Evolutionary conservation across 2,113 vertebrate genomes (phyloP), one percentile per base, ranked within the genome.

Genomic region (Phyllostomus hastatus): DNA sequence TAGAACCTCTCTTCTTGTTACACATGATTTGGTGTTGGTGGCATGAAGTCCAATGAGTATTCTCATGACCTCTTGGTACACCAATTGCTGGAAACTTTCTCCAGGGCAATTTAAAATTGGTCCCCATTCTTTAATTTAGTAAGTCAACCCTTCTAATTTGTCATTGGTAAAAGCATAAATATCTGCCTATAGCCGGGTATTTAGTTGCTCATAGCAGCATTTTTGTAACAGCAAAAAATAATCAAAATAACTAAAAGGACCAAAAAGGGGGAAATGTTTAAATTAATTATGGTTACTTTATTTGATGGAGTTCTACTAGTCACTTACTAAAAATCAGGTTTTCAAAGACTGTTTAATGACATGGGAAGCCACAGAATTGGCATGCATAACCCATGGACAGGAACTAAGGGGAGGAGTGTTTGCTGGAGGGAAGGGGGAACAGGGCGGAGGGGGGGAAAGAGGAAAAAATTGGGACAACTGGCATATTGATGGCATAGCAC

Each of bases 11-110:
- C 38, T 41, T 3, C 3, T 16, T 64, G 26, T 26, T n/a, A n/a
- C 1, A 0, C 48, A 10, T 2, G 2, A 57, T 5, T 4, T 50
- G 57, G 76, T 14, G 9, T 8, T 16, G 41, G 10, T 3, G 2
- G 22, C 1, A 2, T 10, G 31, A 8, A 7, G 1, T 3, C 16
- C 11, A 33, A 0, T 22, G 35, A 35, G 7, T 0, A 2, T 4
- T 31, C 67, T 54, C 10, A 17, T 4, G 4, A 43, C 11, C 2
- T 75, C 17, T 7, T 54, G 28, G 4, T 9, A 1, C 16, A 43
- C 38, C 16, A 35, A 52, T 6, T 48, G 22, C 20, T 35, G 10
- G 20, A 79, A 41, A 0, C 19, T 72, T 54, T 43, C 38, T 78
- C 8, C 7, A 43, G 11, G 33, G 54, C n/a, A 38, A 82, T 46